Evolutionary conservation across 1,140 invertebrate genomes (phyloP).

Genomic region (Drosophila nigromelanica): DNA sequence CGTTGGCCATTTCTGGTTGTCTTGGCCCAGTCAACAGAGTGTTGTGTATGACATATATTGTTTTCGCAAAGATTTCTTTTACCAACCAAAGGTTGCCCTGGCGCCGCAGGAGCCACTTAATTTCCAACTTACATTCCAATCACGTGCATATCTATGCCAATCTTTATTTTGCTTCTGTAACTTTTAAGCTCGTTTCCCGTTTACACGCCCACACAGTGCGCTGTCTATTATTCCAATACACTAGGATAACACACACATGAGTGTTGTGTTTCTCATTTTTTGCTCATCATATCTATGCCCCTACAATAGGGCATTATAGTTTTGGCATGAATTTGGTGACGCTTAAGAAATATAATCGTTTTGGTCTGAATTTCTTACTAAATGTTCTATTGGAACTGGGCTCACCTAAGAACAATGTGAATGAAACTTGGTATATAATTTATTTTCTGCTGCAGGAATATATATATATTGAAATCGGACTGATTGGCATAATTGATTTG

Average conservation of each 20-base stretch:
- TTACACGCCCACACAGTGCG: constrained; percentile 20
- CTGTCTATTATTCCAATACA: constrained; percentile 14
- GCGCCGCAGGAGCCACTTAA: constrained; percentile 72
- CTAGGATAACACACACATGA: neutral
- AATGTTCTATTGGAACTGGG: neutral
- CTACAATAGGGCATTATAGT: neutral
- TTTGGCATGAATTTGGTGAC: neutral
- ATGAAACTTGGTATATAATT: neutral
- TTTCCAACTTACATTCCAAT: constrained; percentile 78
- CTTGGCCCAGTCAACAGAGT: constrained; percentile 33
- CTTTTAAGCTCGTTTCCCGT: constrained; percentile 56
- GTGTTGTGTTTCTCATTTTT: neutral
- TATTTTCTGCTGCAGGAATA: no score
- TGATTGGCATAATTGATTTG: neutral
- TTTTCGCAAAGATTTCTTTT: constrained; percentile 60
- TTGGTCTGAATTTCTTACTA: no score
- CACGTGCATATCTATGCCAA: constrained; percentile 76
- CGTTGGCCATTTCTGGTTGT: constrained; percentile 67
- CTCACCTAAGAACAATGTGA: neutral
- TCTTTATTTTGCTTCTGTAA: constrained; percentile 72
- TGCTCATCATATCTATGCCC: constrained; percentile 26
- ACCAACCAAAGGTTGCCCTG: constrained; percentile 17
- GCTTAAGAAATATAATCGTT: no score
- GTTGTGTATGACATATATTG: constrained; percentile 77
- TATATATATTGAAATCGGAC: no score